These are phyloP conservation scores for Thalpophila matura DNA, from an alignment of 2,888 invertebrate genomes.

Conservation along the genomic window DNA sequence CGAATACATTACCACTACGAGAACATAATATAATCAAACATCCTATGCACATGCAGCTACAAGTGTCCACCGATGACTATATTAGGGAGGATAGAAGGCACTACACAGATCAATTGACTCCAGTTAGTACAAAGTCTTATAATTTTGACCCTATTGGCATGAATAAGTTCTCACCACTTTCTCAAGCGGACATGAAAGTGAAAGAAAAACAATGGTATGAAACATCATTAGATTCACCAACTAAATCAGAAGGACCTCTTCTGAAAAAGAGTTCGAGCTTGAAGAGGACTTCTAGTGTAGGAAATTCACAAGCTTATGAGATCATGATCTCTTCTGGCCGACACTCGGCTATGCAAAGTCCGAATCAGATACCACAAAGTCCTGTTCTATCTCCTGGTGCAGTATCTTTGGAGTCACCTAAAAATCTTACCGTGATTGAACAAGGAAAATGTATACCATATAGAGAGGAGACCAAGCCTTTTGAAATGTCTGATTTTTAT, in stretches of 20 bases:
- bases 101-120: slow-evolving; percentile 82
- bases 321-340: slow-evolving; percentile 85
- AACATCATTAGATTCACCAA: slow-evolving; percentile 92
- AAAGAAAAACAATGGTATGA: slow-evolving; percentile 93
- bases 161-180: slow-evolving; percentile 85
- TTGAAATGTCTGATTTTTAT: slow-evolving; percentile 99
- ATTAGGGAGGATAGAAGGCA: slow-evolving; percentile 76
- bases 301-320: slow-evolving; percentile 87
- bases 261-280: slow-evolving; percentile 86
- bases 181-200: slow-evolving; percentile 81
- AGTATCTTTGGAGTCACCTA: slow-evolving; percentile 94
- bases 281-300: slow-evolving; percentile 90
- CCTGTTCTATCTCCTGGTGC: slow-evolving; percentile 84
- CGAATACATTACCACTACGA: slow-evolving; percentile 83
- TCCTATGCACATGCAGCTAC: slow-evolving; percentile 83
- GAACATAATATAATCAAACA: slow-evolving; percentile 82
- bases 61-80: slow-evolving; percentile 87
- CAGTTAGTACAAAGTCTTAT: slow-evolving; percentile 85
- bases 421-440: slow-evolving; percentile 96
- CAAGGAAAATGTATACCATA: slow-evolving; percentile 97
- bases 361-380: slow-evolving; percentile 80
- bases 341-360: slow-evolving; percentile 86
- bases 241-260: slow-evolving; percentile 77
- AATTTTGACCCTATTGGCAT: slow-evolving; percentile 85
- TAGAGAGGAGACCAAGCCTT: slow-evolving; percentile 98